These are phyloP conservation scores for Passer domesticus DNA, from an alignment of 2,113 vertebrate species.

Conservation along the genomic window DNA sequence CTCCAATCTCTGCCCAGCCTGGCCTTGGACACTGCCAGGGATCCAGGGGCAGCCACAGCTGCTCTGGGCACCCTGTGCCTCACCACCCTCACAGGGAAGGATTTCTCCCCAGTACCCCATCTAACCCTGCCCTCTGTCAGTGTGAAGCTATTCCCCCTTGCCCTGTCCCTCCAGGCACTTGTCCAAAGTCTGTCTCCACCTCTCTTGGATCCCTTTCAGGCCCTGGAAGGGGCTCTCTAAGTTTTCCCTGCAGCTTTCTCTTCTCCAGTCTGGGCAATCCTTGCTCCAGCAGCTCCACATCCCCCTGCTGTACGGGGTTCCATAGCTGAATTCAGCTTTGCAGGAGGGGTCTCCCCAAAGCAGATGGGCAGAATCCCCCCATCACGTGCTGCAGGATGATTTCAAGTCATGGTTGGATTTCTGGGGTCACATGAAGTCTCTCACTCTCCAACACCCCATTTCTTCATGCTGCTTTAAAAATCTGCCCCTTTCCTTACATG, in stretches of 20 bases:
- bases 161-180: neutral
- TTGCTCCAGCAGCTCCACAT: neutral
- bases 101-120: neutral
- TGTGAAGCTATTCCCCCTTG: neutral
- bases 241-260: neutral
- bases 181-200: neutral
- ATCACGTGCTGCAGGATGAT: neutral
- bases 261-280: neutral
- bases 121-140: neutral
- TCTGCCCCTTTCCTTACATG: neutral
- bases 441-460: neutral
- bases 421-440: neutral
- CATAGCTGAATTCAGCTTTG: neutral
- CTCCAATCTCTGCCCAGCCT: fast-evolving
- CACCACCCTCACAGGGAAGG: fast-evolving
- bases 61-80: neutral
- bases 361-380: neutral
- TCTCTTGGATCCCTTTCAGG: neutral
- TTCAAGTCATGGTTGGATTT: neutral
- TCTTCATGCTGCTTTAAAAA: neutral
- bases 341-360: neutral
- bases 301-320: neutral
- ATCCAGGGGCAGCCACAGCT: neutral
- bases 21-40: neutral
- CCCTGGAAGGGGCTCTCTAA: neutral